Evolutionary conservation across 2,888 invertebrate species (phyloP).

Genomic region (Phania funesta): DNA sequence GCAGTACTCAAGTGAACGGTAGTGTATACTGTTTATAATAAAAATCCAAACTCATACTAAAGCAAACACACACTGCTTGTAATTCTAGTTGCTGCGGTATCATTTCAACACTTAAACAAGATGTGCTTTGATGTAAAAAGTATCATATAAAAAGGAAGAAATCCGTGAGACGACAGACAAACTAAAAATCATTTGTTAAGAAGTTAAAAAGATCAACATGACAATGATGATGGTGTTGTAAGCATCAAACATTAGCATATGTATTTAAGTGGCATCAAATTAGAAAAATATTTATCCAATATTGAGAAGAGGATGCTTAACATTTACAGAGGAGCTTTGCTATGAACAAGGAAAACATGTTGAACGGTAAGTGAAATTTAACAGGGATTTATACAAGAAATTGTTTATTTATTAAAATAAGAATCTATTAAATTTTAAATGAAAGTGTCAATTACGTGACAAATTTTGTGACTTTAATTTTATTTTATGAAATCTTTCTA

Average conservation of each 20-base stretch:
- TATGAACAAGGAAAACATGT: slow-evolving; percentile 33
- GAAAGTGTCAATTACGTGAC: no score
- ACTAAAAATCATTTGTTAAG: slow-evolving; percentile 23
- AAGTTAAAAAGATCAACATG: slow-evolving; percentile 30
- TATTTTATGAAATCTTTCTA: no score
- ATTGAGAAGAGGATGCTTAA: background rate
- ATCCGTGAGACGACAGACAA: background rate
- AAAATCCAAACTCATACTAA: background rate
- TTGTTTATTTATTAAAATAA: background rate
- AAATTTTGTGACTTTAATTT: no score
- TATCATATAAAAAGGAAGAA: no score
- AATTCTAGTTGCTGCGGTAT: background rate
- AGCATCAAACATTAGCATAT: background rate
- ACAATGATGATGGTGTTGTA: background rate
- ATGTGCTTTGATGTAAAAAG: background rate
- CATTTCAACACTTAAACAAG: slow-evolving; percentile 1
- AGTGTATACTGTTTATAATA: no score
- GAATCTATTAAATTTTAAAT: no score
- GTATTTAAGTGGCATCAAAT: background rate
- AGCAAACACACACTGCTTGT: background rate
- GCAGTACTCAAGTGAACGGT: no score
- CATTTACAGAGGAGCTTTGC: background rate
- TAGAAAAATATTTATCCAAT: background rate
- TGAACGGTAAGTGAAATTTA: slow-evolving; percentile 41
- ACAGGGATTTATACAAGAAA: no score